Evolutionary conservation across 2,797 vertebrate species (phyloP).

Genomic region (Protonibea diacanthus): DNA sequence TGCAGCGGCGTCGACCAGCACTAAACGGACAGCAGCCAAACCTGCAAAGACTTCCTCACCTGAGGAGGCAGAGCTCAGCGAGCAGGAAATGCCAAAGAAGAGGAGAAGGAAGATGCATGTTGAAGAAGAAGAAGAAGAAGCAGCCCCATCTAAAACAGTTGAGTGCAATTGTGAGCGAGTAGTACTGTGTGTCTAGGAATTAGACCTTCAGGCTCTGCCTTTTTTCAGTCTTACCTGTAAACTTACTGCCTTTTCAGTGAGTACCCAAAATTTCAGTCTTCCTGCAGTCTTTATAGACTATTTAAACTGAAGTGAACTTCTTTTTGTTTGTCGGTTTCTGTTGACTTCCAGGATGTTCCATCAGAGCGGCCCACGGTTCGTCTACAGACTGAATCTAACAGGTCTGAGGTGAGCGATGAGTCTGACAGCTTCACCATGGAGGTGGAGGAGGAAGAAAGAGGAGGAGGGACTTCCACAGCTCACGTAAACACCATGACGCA

Average conservation of each 20-base stretch:
- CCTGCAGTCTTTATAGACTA: background rate
- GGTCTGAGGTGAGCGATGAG: slow-evolving; percentile 15
- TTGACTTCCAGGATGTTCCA: slow-evolving; percentile 19
- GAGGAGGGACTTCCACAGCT: background rate
- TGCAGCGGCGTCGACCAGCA: slow-evolving; percentile 11
- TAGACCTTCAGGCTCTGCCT: background rate
- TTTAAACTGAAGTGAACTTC: background rate
- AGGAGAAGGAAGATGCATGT: slow-evolving; percentile 45
- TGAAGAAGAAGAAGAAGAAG: slow-evolving; percentile 36
- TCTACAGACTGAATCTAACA: background rate
- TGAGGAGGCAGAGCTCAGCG: slow-evolving; percentile 48
- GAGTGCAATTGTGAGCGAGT: background rate
- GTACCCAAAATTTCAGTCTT: background rate
- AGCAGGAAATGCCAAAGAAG: slow-evolving; percentile 55
- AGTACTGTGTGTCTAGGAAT: background rate
- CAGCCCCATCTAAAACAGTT: slow-evolving; percentile 49
- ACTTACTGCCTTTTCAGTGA: background rate
- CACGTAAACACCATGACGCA: fast-evolving
- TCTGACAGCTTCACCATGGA: background rate
- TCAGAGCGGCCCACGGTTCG: background rate
- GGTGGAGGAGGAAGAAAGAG: background rate
- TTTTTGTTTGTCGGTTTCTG: background rate
- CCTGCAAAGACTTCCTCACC: slow-evolving; percentile 16
- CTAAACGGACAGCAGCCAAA: slow-evolving; percentile 25
- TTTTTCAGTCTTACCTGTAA: background rate